These are phyloP conservation scores for Heliconius sara DNA, from an alignment of 2,888 invertebrate species.

Conservation along the genomic window DNA sequence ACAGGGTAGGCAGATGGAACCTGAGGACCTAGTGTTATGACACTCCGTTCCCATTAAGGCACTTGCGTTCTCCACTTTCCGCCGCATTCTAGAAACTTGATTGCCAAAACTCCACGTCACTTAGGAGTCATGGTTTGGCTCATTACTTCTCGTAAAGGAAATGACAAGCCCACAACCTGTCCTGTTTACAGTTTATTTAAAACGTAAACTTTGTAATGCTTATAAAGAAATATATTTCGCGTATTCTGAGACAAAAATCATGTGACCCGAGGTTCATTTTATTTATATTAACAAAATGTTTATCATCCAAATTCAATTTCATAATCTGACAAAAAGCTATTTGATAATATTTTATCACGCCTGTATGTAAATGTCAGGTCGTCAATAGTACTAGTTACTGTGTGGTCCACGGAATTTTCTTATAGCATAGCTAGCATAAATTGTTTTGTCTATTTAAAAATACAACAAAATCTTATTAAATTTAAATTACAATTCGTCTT, in stretches of 20 bases:
- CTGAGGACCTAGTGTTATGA: too few relatives aligned
- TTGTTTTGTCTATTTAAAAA: neutral
- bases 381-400: neutral
- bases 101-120: too few relatives aligned
- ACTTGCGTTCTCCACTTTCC: too few relatives aligned
- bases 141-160: too few relatives aligned
- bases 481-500: too few relatives aligned
- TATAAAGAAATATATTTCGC: neutral
- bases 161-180: too few relatives aligned
- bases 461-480: neutral
- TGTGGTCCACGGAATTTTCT: neutral
- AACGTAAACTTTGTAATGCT: neutral
- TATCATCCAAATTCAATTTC: conserved; percentile 15
- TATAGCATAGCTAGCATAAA: neutral
- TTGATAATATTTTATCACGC: conserved; percentile 14
- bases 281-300: conserved; percentile 3
- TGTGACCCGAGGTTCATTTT: neutral
- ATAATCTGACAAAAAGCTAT: conserved; percentile 16
- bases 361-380: conserved; percentile 6
- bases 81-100: too few relatives aligned
- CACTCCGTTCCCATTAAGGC: too few relatives aligned
- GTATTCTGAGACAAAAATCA: neutral
- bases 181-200: too few relatives aligned
- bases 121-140: too few relatives aligned
- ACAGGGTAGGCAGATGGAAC: too few relatives aligned